These are phyloP conservation scores for Drosophila guanche DNA, from an alignment of 1,140 invertebrate species.

Conservation along the genomic window DNA sequence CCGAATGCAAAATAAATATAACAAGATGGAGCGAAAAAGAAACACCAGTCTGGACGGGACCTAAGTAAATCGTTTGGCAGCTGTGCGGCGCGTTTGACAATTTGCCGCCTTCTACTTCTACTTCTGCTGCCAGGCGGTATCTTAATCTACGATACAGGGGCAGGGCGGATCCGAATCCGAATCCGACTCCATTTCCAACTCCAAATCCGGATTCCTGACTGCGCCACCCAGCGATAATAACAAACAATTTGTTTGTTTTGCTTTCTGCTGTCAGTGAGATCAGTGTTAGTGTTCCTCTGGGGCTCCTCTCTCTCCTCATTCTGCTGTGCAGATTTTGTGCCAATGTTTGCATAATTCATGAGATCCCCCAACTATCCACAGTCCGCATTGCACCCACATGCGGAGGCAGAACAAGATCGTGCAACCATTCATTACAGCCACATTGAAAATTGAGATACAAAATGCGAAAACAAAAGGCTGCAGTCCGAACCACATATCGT, in stretches of 20 bases:
- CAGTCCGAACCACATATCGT: slow-evolving; percentile 38
- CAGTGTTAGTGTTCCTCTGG: neutral
- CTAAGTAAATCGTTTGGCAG: slow-evolving; percentile 47
- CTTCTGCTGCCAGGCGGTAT: slow-evolving; percentile 1
- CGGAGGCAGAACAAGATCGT: slow-evolving; percentile 23
- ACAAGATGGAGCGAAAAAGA: slow-evolving; percentile 1
- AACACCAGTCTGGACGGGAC: slow-evolving; percentile 2
- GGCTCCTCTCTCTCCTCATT: neutral
- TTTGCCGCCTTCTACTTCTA: slow-evolving; percentile 26
- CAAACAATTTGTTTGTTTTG: slow-evolving; percentile 57
- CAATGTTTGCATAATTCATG: slow-evolving; percentile 39
- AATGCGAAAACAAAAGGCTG: slow-evolving; percentile 34
- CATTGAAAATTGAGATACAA: slow-evolving; percentile 49
- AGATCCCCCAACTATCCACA: slow-evolving; percentile 3
- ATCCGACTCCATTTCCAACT: neutral
- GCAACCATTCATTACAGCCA: slow-evolving; percentile 40
- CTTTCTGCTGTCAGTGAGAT: slow-evolving; percentile 6
- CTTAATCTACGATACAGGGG: slow-evolving; percentile 29
- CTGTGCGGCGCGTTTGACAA: slow-evolving; percentile 49
- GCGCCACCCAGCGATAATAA: slow-evolving; percentile 52
- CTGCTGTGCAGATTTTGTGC: slow-evolving; percentile 1
- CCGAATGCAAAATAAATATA: slow-evolving; percentile 42
- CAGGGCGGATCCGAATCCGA: slow-evolving; percentile 5
- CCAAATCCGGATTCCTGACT: slow-evolving; percentile 29
- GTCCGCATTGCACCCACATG: slow-evolving; percentile 34